A percentile compares a stretch with the other conserved stretches of the same genome.
Evolutionary conservation across 2,113 vertebrate genomes (phyloP).

Genomic region (Ranitomeya imitator): DNA sequence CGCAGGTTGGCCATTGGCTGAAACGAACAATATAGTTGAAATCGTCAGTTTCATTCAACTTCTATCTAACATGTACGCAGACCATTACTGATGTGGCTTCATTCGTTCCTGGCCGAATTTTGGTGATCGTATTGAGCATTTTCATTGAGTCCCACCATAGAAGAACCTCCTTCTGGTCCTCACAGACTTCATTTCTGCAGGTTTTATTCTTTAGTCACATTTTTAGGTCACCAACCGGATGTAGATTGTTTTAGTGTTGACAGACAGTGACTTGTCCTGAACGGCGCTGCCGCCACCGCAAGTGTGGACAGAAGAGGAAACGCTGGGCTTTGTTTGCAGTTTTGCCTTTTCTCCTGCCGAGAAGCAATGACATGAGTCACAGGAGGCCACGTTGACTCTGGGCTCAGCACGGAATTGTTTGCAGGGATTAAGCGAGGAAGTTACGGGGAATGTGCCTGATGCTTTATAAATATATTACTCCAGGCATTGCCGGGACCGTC

Average conservation of each 20-base stretch:
- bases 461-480: constrained; percentile 30
- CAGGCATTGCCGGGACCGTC: constrained; percentile 40
- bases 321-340: constrained; percentile 21
- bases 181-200: too few relatives aligned
- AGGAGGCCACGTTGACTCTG: constrained; percentile 23
- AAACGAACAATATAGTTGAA: too few relatives aligned
- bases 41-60: too few relatives aligned
- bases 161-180: too few relatives aligned
- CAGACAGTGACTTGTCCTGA: constrained; percentile 24
- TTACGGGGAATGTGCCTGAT: constrained; percentile 43
- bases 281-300: constrained; percentile 9
- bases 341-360: constrained; percentile 28
- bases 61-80: too few relatives aligned
- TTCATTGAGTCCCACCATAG: too few relatives aligned
- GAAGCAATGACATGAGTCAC: constrained; percentile 46
- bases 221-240: constrained; percentile 32
- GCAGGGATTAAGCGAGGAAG: constrained; percentile 54
- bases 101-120: too few relatives aligned
- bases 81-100: too few relatives aligned
- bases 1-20: too few relatives aligned
- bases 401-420: constrained; percentile 42
- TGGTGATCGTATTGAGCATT: too few relatives aligned
- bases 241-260: neutral
- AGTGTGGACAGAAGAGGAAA: constrained; percentile 53
- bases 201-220: neutral